Conservation (phyloP, 1,140 invertebrate genomes). For the Metaphire vulgaris region DNA sequence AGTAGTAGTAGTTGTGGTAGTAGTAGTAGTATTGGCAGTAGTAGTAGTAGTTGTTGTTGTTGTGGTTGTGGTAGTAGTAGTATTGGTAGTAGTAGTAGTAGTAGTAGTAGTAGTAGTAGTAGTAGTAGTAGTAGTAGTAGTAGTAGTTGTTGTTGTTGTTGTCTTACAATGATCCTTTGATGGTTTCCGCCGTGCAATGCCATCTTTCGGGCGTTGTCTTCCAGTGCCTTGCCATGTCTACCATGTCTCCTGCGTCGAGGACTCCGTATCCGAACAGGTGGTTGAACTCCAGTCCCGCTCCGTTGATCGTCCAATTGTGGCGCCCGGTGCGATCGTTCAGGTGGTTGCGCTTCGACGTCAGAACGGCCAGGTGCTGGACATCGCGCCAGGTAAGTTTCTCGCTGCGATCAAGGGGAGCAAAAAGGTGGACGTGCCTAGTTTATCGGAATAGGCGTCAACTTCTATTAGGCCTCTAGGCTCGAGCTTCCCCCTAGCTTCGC, state of each 20-base stretch:
- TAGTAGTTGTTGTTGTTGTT: background rate
- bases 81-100: conserved; percentile 2
- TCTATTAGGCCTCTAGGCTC: too few species aligned
- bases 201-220: background rate
- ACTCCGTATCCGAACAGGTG: conserved; percentile 96
- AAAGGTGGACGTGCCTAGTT: too few species aligned
- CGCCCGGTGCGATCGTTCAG: conserved; percentile 85
- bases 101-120: conserved; percentile 17
- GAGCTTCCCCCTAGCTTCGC: too few species aligned
- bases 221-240: conserved; percentile 68
- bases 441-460: too few species aligned
- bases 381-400: conserved; percentile 81
- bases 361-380: conserved; percentile 91
- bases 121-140: conserved; percentile 13
- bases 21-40: background rate
- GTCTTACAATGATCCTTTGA: background rate
- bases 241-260: conserved; percentile 91
- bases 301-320: conserved; percentile 93
- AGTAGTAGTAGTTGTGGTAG: conserved; percentile 1
- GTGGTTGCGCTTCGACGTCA: conserved; percentile 70
- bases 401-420: too few species aligned
- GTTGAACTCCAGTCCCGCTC: conserved; percentile 96
- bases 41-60: background rate
- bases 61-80: conserved; percentile 3
- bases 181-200: background rate